Evolutionary conservation across 2,797 vertebrate genomes (phyloP), one percentile per base, ranked within the genome.

Genomic region (Rhinophrynus dorsalis): DNA sequence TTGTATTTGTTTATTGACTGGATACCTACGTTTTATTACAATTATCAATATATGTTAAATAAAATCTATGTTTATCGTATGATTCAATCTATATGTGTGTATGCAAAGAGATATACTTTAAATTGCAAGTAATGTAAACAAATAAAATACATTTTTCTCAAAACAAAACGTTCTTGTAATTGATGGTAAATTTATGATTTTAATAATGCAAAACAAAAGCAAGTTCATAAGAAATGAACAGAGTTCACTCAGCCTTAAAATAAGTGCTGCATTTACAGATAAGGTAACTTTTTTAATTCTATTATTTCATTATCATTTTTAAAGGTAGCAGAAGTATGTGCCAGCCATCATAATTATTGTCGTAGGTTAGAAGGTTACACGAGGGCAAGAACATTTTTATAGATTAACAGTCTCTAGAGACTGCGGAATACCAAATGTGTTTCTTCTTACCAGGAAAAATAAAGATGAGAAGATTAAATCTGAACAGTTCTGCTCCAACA

Each of bases 381-480:
- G 47, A 82, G 40, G 80, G 72, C 52, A 85, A 82, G 80, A 75
- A 73, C 33, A 78, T 52, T 48, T 77, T 85, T 78, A 81, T 76
- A 74, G 75, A 85, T 89, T 84, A 81, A 67, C 61, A 83, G 78
- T 82, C 54, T 83, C 76, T 74, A 76, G 62, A 72, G 63, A 52
- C 55, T 47, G 1, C 59, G 40, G 50, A 73, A 73, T 40, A 69
- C 69, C 52, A 67, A 81, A 82, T 75, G 29, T 59, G 42, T 65
- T 82, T 76, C 63, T 77, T 76, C 33, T 71, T 33, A 74, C 20
- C 2, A 48, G 9, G 33, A 42, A 48, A 50, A 0, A 9, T n/a
- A 24, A 44, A 67, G 54, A 38, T 21, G 21, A 51, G 5, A 10
- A 27, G 56, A 65, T 83, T 84, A 80, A 77, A 82, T 77, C 58